phyloP scores from a whole-genome alignment of 2,888 invertebrate genomes.

The Cetonia aurata region DNA sequence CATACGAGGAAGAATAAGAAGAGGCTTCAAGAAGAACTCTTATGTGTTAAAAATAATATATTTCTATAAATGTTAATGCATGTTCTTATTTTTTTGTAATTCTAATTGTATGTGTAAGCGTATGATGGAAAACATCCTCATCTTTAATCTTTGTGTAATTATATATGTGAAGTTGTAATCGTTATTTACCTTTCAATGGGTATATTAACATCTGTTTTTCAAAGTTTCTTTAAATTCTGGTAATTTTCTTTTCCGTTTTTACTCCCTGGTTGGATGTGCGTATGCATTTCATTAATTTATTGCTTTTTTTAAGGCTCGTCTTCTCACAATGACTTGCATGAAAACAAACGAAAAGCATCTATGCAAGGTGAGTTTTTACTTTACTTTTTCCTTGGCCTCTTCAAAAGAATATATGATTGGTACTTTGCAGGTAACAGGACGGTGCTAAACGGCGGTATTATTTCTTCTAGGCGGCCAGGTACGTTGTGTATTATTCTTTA shows the following conservation, averaged over 20 bases:
- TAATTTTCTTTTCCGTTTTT: constrained; percentile 10
- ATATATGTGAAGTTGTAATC: constrained; percentile 7
- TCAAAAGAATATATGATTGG: constrained; percentile 31
- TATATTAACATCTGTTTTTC: constrained; percentile 33
- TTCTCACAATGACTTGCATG: constrained; percentile 31
- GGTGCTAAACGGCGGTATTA: constrained; percentile 17
- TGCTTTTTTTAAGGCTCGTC: constrained; percentile 41
- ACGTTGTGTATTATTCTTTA: constrained; percentile 18
- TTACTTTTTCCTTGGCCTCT: constrained; percentile 13
- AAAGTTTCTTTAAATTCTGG: constrained; percentile 16
- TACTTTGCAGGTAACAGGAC: constrained; percentile 39
- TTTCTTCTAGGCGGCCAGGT: constrained; percentile 30
- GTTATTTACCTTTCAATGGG: constrained; percentile 14
- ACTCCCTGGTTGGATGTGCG: constrained; percentile 17
- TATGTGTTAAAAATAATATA: not conserved
- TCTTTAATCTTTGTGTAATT: constrained; percentile 1
- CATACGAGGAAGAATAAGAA: not conserved
- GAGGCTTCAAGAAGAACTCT: not conserved
- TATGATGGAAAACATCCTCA: too few relatives aligned
- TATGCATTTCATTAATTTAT: constrained; percentile 31
- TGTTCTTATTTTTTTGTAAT: constrained; percentile 13
- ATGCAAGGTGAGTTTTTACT: constrained; percentile 32
- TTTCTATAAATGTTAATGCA: constrained; percentile 13
- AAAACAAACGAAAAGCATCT: constrained; percentile 5
- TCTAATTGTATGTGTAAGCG: too few relatives aligned